Percentiles rank a stretch among this genome's conserved stretches.
phyloP scores from a whole-genome alignment of 1,140 invertebrate species.

The Adelges cooleyi region DNA sequence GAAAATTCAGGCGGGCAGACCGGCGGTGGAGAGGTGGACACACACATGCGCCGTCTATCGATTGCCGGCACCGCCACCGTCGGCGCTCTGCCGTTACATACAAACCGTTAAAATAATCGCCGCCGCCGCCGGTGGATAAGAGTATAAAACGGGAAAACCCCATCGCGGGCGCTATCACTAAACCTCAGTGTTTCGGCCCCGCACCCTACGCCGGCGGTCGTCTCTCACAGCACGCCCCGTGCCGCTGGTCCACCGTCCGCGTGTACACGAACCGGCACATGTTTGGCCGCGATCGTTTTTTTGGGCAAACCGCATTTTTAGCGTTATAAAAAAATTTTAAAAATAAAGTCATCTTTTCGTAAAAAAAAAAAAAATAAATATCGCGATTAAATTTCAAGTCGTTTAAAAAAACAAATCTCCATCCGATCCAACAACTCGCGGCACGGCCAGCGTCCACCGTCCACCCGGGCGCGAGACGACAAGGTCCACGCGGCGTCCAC shows the following conservation, averaged over 20 bases:
- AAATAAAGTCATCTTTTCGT: no score
- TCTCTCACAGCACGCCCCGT: not conserved
- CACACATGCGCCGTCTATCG: slow-evolving; percentile 24
- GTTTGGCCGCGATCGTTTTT: no score
- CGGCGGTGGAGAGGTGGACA: not conserved
- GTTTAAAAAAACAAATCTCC: no score
- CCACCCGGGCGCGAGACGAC: no score
- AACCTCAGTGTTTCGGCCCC: slow-evolving; percentile 19
- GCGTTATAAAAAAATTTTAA: no score
- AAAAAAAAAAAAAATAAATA: no score
- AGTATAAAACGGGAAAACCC: slow-evolving; percentile 26
- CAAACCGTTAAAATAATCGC: slow-evolving; percentile 21
- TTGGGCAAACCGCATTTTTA: no score
- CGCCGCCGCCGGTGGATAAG: not conserved
- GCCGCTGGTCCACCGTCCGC: not conserved
- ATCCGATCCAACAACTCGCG: no score
- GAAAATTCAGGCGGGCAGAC: not conserved
- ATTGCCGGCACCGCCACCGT: slow-evolving; percentile 17
- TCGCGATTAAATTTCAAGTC: no score
- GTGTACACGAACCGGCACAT: not conserved
- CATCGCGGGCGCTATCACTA: slow-evolving; percentile 1
- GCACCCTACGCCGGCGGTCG: not conserved
- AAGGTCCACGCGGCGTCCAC: no score
- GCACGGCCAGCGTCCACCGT: no score
- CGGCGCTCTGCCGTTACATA: slow-evolving; percentile 15